These are phyloP conservation scores for Plagiodera versicolora DNA, from an alignment of 2,888 invertebrate species.

Conservation along the genomic window DNA sequence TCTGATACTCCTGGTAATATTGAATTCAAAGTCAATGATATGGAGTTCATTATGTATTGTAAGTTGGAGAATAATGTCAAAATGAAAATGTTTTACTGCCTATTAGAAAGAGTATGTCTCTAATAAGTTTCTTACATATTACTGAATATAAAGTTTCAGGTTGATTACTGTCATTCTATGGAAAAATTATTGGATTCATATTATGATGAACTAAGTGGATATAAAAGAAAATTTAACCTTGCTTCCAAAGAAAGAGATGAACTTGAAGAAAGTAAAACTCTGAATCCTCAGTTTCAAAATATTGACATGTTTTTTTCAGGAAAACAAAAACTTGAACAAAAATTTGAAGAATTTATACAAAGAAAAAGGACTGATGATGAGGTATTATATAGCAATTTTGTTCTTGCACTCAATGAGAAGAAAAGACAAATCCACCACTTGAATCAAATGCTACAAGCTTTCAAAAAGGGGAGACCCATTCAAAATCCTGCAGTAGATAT, in stretches of 20 bases:
- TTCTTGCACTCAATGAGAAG: constrained; percentile 49
- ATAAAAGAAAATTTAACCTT: background rate
- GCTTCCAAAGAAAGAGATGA: background rate
- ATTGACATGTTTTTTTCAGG: constrained; percentile 26
- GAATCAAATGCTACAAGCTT: constrained; percentile 46
- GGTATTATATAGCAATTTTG: constrained; percentile 45
- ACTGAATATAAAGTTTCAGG: background rate
- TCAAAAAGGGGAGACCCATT: constrained; percentile 35
- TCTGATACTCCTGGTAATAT: background rate
- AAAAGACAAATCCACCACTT: constrained; percentile 48
- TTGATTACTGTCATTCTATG: background rate
- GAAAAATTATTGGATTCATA: background rate
- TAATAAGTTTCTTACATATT: background rate
- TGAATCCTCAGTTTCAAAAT: background rate
- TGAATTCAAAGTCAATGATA: background rate
- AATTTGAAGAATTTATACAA: constrained; percentile 38
- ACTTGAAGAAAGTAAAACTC: background rate
- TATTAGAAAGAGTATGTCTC: background rate
- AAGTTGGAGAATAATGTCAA: background rate
- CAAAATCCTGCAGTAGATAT: constrained; percentile 30
- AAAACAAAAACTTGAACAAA: constrained; percentile 28
- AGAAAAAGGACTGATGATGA: constrained; percentile 41
- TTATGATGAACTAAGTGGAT: background rate
- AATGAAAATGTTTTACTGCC: constrained; percentile 7
- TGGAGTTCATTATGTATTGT: constrained; percentile 4